Base-by-base conservation (phyloP, 2,113 vertebrate species). In the Gobius niger region DNA sequence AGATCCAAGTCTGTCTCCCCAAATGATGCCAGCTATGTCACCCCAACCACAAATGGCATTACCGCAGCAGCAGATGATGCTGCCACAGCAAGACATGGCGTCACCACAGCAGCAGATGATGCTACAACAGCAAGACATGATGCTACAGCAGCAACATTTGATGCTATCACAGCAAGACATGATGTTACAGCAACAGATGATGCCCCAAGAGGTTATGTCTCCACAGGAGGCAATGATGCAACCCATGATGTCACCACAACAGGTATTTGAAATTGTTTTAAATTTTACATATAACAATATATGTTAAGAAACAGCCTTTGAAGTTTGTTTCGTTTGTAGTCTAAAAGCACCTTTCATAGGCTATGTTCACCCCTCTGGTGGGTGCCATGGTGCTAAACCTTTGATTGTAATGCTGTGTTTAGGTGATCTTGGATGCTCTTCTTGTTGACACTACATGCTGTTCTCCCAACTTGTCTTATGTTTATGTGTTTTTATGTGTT, bases 31-130 rank as follows among this genome's bases (percentile, higher is more conserved):
- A 50, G 64, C 69, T 1, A 76, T 78, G 49, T 76, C 42, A 15
- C 67, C 64, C 10, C 75, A 79, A 13, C 61, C 70, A 10, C 68
- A 64, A 60, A 70, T 82, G 65, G 78, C 76, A 72, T n/a, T 73
- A 56, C 74, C 74, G 8, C 77, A 72, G 13, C 68, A 56, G 7
- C 60, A 69, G 19, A 63, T 73, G 67, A 16, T 53, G 2, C 66
- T 69, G 6, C 59, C 73, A 49, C 72, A 70, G 47, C 11, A 67
- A 11, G 68, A 81, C 47, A 15, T 7, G 19, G 56, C 69, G 54
- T 40, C 42, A 11, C 50, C 24, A 9, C 75, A 56, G 42, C 63
- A 70, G 12, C 56, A 44, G 8, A 68, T 74, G 13, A 76, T 78
- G 67, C 12, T 69, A 7, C 59, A 70, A 49, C 72, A 70, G 47